Conservation (phyloP, 2,888 invertebrate genomes). For the Drosophila suboccidentalis region DNA sequence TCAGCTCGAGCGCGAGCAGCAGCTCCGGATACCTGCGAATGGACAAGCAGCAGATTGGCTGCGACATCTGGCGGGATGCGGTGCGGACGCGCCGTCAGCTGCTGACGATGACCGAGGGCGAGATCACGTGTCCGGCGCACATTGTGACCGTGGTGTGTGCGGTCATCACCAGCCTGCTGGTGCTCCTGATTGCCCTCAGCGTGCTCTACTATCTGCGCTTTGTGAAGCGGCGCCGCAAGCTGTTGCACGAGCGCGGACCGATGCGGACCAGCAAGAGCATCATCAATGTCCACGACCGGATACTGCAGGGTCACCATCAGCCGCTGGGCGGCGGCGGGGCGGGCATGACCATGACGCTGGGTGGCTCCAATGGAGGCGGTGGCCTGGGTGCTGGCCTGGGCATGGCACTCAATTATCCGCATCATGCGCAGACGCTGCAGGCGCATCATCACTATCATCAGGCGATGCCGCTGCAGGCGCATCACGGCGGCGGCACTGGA, state of each 20-base stretch:
- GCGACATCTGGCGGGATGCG: conserved; percentile 84
- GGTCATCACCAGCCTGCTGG: conserved; percentile 84
- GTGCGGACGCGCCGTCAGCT: conserved; percentile 80
- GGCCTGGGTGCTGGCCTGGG: conserved; percentile 33
- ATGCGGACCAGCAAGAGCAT: conserved; percentile 84
- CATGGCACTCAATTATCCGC: conserved; percentile 76
- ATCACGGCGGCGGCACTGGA: conserved; percentile 31
- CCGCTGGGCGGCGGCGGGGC: conserved; percentile 76
- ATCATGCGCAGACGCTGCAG: conserved; percentile 80
- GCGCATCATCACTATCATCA: conserved; percentile 81
- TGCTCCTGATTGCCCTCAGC: conserved; percentile 84
- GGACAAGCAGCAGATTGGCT: conserved; percentile 84
- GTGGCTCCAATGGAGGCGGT: conserved; percentile 34
- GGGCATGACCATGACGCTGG: conserved; percentile 71
- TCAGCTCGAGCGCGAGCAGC: conserved; percentile 47
- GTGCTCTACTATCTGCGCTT: conserved; percentile 84
- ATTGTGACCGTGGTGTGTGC: conserved; percentile 86
- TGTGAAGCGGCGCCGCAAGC: conserved; percentile 84
- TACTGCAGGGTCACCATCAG: conserved; percentile 84
- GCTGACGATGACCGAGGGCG: conserved; percentile 84
- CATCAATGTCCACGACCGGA: conserved; percentile 85
- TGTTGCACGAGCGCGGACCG: conserved; percentile 83
- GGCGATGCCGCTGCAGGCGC: conserved; percentile 73
- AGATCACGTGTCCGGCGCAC: conserved; percentile 85
- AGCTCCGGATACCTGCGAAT: conserved; percentile 77